These are phyloP conservation scores for Yponomeuta evonymella DNA, from an alignment of 2,888 invertebrate species.

Conservation along the genomic window DNA sequence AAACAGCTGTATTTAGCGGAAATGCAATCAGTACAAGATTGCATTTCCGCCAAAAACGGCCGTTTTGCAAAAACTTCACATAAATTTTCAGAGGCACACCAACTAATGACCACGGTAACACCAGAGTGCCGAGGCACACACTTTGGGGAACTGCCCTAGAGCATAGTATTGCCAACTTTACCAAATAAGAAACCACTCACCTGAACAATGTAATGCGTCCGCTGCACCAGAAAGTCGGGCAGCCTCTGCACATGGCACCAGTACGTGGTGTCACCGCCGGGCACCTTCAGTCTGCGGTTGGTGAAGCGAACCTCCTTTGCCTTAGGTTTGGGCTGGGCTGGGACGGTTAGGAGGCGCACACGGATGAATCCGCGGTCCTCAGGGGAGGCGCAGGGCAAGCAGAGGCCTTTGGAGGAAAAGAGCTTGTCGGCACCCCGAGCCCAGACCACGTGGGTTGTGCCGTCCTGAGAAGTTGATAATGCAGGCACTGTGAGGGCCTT, in stretches of 20 bases:
- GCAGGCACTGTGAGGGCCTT: too few relatives aligned
- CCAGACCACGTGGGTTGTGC: constrained; percentile 93
- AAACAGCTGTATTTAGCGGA: too few relatives aligned
- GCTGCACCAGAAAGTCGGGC: constrained; percentile 78
- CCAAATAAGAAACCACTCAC: constrained; percentile 35
- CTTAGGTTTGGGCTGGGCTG: constrained; percentile 54
- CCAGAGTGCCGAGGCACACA: too few relatives aligned
- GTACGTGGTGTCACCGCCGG: constrained; percentile 93
- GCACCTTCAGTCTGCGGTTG: constrained; percentile 82
- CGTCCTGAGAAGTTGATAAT: constrained; percentile 77
- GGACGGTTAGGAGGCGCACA: constrained; percentile 78
- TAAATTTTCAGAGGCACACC: too few relatives aligned
- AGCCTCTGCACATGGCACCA: constrained; percentile 95
- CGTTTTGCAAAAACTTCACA: too few relatives aligned
- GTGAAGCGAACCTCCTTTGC: constrained; percentile 78
- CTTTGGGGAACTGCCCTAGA: too few relatives aligned
- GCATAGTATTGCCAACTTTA: too few relatives aligned
- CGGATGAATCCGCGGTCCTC: constrained; percentile 84
- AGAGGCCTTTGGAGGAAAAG: constrained; percentile 80
- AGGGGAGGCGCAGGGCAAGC: constrained; percentile 68
- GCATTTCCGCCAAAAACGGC: too few relatives aligned
- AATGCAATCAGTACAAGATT: too few relatives aligned
- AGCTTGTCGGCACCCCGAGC: constrained; percentile 85
- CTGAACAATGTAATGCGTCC: constrained; percentile 88
- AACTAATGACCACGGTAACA: too few relatives aligned